Evolutionary conservation across 53 echinoderm and acorn worm genomes (phyloP).

Genomic region (Mesocentrotus franciscanus): DNA sequence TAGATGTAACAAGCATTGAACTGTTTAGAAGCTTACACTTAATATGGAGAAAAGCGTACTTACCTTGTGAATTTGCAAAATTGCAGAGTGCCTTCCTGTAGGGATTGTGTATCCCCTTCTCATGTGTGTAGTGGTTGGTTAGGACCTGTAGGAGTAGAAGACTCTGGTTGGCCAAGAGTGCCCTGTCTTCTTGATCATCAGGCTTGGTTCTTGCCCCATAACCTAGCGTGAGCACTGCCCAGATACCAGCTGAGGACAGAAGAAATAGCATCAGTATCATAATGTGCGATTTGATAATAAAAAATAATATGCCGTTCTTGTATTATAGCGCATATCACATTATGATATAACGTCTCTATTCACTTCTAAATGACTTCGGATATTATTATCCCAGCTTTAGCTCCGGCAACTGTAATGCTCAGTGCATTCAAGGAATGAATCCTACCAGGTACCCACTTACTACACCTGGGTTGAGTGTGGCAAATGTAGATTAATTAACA

Average conservation of each 20-base stretch:
- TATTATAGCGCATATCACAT: no score
- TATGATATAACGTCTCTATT: no score
- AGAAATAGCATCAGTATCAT: background rate
- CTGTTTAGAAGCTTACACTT: no score
- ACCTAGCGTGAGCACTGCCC: constrained; percentile 94
- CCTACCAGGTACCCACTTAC: no score
- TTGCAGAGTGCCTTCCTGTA: constrained; percentile 89
- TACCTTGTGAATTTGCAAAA: constrained; percentile 96
- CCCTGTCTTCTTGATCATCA: constrained; percentile 73
- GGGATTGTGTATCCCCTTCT: constrained; percentile 89
- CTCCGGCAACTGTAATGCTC: no score
- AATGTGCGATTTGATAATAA: background rate
- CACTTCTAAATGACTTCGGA: no score
- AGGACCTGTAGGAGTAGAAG: constrained; percentile 85
- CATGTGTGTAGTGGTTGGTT: constrained; percentile 95
- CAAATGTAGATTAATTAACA: no score
- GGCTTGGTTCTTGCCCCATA: constrained; percentile 63
- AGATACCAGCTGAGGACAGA: constrained; percentile 82
- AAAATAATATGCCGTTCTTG: background rate
- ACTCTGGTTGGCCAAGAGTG: constrained; percentile 92
- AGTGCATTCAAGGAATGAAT: no score
- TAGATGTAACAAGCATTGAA: no score
- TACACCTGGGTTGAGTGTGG: no score
- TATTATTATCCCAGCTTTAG: no score
- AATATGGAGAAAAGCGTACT: background rate